Percentiles rank a stretch among this genome's conserved stretches.
phyloP scores from a whole-genome alignment of 2,797 vertebrate genomes.

The Natrix natrix region DNA sequence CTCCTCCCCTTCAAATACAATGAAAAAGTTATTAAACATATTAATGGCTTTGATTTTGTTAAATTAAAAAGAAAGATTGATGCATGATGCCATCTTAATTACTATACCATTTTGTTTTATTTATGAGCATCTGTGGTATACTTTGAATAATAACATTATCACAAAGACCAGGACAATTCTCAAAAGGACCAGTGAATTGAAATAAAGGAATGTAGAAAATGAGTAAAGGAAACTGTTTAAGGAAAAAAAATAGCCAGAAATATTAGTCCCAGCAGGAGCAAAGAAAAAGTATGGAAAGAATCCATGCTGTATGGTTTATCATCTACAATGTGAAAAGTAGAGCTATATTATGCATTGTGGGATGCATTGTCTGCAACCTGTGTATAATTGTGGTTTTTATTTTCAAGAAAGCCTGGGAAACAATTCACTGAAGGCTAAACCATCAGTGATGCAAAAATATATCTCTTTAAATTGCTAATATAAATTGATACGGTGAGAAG shows the following conservation, averaged over 20 bases:
- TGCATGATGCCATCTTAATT: slow-evolving; percentile 4
- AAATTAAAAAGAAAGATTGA: background rate
- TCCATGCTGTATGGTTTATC: background rate
- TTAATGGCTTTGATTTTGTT: slow-evolving; percentile 5
- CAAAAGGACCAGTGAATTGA: background rate
- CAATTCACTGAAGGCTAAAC: background rate
- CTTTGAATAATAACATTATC: slow-evolving; percentile 2
- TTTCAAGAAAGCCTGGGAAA: background rate
- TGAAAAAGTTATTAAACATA: slow-evolving; percentile 4
- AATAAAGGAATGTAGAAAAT: background rate
- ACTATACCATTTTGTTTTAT: slow-evolving; percentile 2
- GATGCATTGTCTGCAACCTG: background rate
- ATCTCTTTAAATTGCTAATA: background rate
- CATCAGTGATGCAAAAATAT: background rate
- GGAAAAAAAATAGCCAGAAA: background rate
- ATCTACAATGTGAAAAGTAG: background rate
- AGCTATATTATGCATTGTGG: background rate
- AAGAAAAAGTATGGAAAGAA: background rate
- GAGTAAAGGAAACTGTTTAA: background rate
- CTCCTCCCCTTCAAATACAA: background rate
- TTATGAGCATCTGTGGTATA: slow-evolving; percentile 7
- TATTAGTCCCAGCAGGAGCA: background rate
- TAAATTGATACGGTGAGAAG: background rate
- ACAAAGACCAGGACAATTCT: background rate
- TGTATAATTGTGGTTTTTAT: background rate